phyloP scores from a whole-genome alignment of 2,113 vertebrate genomes.

The Mellivora capensis region DNA sequence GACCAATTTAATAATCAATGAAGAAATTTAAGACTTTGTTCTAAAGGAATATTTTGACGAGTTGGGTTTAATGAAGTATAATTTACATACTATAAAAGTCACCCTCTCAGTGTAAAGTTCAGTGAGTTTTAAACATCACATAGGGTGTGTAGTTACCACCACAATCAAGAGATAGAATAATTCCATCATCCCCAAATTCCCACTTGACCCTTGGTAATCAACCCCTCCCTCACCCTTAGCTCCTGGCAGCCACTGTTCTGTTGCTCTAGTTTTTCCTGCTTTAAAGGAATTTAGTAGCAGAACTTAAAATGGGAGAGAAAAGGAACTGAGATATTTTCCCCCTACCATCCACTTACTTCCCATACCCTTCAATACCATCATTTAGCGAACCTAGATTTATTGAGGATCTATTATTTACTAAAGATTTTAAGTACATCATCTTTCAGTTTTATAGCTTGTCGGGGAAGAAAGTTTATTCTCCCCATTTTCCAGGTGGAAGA shows the following conservation, averaged over 20 bases:
- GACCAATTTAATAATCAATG: background rate
- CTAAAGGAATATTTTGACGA: background rate
- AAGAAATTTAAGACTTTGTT: background rate
- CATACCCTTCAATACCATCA: background rate
- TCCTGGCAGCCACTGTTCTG: background rate
- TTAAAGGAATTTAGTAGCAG: background rate
- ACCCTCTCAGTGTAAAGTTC: background rate
- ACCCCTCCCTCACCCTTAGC: background rate
- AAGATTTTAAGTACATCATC: background rate
- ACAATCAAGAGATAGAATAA: background rate
- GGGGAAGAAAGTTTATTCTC: background rate
- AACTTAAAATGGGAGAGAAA: background rate
- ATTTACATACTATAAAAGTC: background rate
- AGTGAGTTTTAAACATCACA: background rate
- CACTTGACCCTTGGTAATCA: background rate
- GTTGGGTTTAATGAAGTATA: background rate
- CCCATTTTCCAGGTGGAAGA: background rate
- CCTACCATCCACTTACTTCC: background rate
- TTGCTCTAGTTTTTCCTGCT: background rate
- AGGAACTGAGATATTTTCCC: background rate
- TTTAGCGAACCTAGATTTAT: background rate
- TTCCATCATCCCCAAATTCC: background rate
- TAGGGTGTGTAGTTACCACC: background rate
- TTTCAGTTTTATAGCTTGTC: background rate
- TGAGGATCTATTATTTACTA: background rate